A percentile compares a stretch with the other conserved stretches of the same genome.
These are phyloP conservation scores for Lanistes nyassanus DNA, from an alignment of 1,140 invertebrate species.

Conservation along the genomic window DNA sequence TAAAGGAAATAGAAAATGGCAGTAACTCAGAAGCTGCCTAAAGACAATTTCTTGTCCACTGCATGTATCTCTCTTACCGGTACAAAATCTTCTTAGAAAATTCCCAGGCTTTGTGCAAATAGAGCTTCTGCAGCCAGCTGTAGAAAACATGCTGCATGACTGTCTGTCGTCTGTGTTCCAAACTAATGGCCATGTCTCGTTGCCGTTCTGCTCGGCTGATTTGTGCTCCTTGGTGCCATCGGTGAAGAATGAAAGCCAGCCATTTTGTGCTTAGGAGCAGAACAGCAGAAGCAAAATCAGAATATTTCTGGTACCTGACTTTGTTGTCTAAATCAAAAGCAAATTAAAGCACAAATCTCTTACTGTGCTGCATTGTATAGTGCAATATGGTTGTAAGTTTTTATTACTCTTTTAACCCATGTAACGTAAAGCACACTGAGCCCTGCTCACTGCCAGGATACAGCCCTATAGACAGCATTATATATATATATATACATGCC, in stretches of 20 bases:
- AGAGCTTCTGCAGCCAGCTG: conserved; percentile 22
- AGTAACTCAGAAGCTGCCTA: too few relatives aligned
- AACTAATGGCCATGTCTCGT: conserved; percentile 24
- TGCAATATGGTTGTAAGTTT: background rate
- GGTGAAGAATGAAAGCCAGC: conserved; percentile 20
- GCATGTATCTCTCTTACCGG: conserved; percentile 20
- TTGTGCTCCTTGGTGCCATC: conserved; percentile 25
- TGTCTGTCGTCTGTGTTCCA: conserved; percentile 25
- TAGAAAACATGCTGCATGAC: conserved; percentile 22
- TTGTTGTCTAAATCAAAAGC: background rate
- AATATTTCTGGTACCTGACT: background rate
- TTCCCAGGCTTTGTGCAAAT: conserved; percentile 1
- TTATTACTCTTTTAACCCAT: background rate
- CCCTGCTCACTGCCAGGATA: background rate
- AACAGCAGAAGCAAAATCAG: background rate
- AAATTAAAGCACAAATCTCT: background rate
- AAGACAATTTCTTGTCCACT: too few relatives aligned
- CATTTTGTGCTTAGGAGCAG: conserved; percentile 14
- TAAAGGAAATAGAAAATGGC: background rate
- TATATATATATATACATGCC: background rate
- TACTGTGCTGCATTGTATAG: background rate
- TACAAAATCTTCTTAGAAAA: conserved; percentile 17
- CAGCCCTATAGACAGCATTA: background rate
- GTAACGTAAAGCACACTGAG: background rate
- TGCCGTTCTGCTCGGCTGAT: conserved; percentile 30